Base-by-base conservation (phyloP, 2,113 vertebrate species). In the Lamprologus sp. region DNA sequence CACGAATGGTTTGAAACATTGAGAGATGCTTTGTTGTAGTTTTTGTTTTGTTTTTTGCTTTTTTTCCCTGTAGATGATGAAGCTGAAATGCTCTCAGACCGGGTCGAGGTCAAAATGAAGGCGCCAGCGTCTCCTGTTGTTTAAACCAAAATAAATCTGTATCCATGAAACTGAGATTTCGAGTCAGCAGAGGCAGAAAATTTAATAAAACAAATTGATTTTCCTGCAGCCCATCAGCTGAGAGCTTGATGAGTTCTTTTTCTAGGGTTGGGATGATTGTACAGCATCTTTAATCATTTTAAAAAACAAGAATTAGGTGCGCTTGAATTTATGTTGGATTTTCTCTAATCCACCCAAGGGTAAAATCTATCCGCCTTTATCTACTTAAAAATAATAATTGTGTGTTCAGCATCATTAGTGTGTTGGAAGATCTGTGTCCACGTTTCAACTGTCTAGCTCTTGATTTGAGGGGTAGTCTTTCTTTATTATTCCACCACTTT, bases 341-440 rank as follows among this genome's bases (percentile, higher is more conserved):
- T 65, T 65, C 19, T 37, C 60, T 65, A 37, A 65, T 5, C 7
- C 19, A 65, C 33, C 33, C 60, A 13, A 7, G 60, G 60, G 19
- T 37, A 65, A 37, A 65, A 65, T n/a, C 1, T 37, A 21, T n/a
- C 19, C 0, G 7, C 33, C 33, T 65, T 21, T 37, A 37, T 21
- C 60, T 37, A 37, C 19, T 65, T 37, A 7, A 63, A 19, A 2
- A 42, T 2, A 40, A 51, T 19, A 60, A 19, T 11, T n/a, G 17
- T n/a, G 17, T 65, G 17, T 37, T 65, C 4, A 0, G 60, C 4
- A 0, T 65, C 19, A 35, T 65, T 65, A 65, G 11, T 12, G 19
- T 21, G 19, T 37, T 8, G 33, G 60, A 65, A 13, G 60, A 8
- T 37, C 19, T 37, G 33, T n/a, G 19, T 65, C 3, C 60, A 65